Evolutionary conservation across 1,140 invertebrate species (phyloP).

Genomic region (Hyphantria cunea): DNA sequence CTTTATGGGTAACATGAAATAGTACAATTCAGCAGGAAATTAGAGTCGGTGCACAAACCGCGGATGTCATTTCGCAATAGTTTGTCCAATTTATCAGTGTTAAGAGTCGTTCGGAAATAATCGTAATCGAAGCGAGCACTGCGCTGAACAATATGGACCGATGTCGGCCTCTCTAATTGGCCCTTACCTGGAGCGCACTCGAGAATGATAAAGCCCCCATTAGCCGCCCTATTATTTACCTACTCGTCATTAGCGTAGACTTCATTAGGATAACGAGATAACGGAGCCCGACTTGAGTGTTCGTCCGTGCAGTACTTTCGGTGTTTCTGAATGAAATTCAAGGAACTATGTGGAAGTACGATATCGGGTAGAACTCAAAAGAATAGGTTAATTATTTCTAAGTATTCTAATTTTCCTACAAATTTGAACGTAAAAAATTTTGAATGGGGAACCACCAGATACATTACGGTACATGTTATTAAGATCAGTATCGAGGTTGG

Average conservation of each 20-base stretch:
- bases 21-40: constrained; percentile 68
- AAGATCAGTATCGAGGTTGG: constrained; percentile 53
- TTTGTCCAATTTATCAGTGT: constrained; percentile 80
- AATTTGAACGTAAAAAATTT: constrained; percentile 18
- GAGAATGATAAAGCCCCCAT: constrained; percentile 81
- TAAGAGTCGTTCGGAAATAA: constrained; percentile 76
- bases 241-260: constrained; percentile 81
- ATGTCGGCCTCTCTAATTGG: constrained; percentile 80
- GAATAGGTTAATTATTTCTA: constrained; percentile 68
- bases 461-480: constrained; percentile 54
- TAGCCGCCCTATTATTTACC: constrained; percentile 82
- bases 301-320: constrained; percentile 59
- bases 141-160: constrained; percentile 80
- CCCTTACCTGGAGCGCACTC: constrained; percentile 81
- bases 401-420: constrained; percentile 36
- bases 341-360: constrained; percentile 52
- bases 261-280: constrained; percentile 82
- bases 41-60: constrained; percentile 64
- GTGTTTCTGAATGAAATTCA: constrained; percentile 68
- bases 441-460: constrained; percentile 50
- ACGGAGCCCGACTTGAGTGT: constrained; percentile 70
- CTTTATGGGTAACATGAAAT: constrained; percentile 35
- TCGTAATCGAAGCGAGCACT: constrained; percentile 78
- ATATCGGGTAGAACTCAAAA: constrained; percentile 20
- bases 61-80: constrained; percentile 76